These are phyloP conservation scores for Eristalis arbustorum DNA, from an alignment of 2,888 invertebrate species.

Conservation along the genomic window DNA sequence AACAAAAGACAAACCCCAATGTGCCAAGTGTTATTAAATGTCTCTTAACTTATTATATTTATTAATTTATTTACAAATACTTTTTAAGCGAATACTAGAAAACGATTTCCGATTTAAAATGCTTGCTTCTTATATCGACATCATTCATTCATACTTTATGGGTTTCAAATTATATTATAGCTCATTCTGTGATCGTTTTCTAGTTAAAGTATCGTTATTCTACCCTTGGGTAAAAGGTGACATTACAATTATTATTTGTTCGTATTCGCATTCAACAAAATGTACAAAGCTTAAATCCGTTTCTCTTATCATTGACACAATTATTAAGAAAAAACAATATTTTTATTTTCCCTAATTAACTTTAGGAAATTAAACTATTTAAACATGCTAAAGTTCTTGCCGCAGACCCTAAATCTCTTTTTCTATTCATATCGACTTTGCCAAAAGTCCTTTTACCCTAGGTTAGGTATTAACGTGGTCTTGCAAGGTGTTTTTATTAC, in stretches of 20 bases:
- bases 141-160: background rate
- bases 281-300: constrained; percentile 35
- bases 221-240: constrained; percentile 65
- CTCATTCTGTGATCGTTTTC: constrained; percentile 19
- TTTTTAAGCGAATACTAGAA: constrained; percentile 16
- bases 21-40: constrained; percentile 59
- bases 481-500: constrained; percentile 45
- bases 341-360: constrained; percentile 21
- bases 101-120: constrained; percentile 25
- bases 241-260: constrained; percentile 29
- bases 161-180: background rate
- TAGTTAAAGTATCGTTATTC: constrained; percentile 34
- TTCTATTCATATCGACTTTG: constrained; percentile 40
- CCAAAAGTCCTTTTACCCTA: constrained; percentile 66
- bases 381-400: constrained; percentile 50
- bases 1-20: constrained; percentile 26
- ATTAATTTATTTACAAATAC: constrained; percentile 40
- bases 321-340: background rate
- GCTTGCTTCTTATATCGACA: background rate
- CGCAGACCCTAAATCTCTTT: constrained; percentile 62
- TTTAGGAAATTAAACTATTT: background rate
- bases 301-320: background rate
- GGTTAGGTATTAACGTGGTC: constrained; percentile 61
- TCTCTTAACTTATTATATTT: constrained; percentile 50
- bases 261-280: constrained; percentile 22